Percentiles rank a stretch among this genome's conserved stretches.
Evolutionary conservation across 2,888 invertebrate genomes (phyloP).

Genomic region (Dolichopus griseipennis): DNA sequence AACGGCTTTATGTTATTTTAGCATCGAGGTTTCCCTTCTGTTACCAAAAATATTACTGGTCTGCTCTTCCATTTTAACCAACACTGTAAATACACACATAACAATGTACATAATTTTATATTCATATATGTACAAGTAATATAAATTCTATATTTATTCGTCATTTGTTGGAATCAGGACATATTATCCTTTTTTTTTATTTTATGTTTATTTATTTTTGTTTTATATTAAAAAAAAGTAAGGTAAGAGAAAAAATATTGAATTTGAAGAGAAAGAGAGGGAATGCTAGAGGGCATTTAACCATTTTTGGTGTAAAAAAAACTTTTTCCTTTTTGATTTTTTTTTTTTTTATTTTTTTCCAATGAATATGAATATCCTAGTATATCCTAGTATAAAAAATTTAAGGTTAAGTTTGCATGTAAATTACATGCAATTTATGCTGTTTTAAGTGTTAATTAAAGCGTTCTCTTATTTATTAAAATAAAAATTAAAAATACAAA

Average conservation of each 20-base stretch:
- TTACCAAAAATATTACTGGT: too few species aligned
- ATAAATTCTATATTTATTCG: neutral
- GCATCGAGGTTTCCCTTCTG: too few species aligned
- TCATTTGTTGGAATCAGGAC: conserved; percentile 4
- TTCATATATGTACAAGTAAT: too few species aligned
- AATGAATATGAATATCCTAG: too few species aligned
- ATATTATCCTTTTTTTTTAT: neutral
- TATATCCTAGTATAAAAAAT: neutral
- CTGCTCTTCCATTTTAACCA: too few species aligned
- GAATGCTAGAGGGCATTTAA: conserved; percentile 3
- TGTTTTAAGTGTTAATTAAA: conserved; percentile 3
- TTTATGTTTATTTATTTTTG: neutral
- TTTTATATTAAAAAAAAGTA: neutral
- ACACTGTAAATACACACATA: too few species aligned
- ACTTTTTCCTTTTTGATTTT: neutral
- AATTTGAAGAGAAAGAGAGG: too few species aligned
- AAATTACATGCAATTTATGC: conserved; percentile 4
- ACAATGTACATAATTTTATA: too few species aligned
- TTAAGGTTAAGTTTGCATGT: neutral
- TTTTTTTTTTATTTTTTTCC: neutral
- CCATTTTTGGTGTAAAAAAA: neutral
- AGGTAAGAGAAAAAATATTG: too few species aligned
- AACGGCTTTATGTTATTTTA: too few species aligned
- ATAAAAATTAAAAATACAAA: neutral
- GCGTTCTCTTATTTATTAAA: neutral